Evolutionary conservation across 37 sponge, comb jelly and placozoan species (phyloP).

Genomic region (Lycopodina hypogea): DNA sequence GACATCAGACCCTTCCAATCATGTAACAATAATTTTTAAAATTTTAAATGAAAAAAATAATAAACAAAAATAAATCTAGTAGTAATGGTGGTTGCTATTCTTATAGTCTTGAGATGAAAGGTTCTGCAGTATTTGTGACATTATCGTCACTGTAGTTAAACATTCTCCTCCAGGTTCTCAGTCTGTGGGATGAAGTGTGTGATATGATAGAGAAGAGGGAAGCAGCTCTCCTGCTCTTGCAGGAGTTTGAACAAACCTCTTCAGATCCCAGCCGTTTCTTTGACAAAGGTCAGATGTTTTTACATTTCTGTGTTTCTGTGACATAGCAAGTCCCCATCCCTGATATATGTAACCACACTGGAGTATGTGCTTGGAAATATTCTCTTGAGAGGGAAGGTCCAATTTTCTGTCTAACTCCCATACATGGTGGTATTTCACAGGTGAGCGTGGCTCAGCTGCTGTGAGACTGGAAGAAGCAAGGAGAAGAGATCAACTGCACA

Average conservation of each 20-base stretch:
- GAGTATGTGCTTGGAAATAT: no score
- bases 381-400: neutral
- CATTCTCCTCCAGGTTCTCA: conserved; percentile 56
- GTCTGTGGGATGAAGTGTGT: conserved; percentile 76
- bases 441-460: conserved; percentile 45
- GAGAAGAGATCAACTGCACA: conserved; percentile 53
- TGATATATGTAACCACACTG: no score
- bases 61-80: no score
- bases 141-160: no score
- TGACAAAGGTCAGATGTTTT: conserved; percentile 49
- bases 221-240: conserved; percentile 41
- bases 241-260: conserved; percentile 75
- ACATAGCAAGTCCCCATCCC: neutral
- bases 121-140: no score
- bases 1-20: no score
- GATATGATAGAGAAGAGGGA: conserved; percentile 67
- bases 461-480: conserved; percentile 74
- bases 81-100: no score
- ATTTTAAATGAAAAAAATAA: no score
- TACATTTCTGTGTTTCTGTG: no score
- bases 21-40: no score
- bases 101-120: no score
- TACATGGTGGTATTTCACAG: no score
- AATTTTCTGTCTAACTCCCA: neutral
- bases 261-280: conserved; percentile 90